These are phyloP conservation scores for Catamblyrhynchus diadema DNA, from an alignment of 2,797 vertebrate genomes.

Conservation along the genomic window DNA sequence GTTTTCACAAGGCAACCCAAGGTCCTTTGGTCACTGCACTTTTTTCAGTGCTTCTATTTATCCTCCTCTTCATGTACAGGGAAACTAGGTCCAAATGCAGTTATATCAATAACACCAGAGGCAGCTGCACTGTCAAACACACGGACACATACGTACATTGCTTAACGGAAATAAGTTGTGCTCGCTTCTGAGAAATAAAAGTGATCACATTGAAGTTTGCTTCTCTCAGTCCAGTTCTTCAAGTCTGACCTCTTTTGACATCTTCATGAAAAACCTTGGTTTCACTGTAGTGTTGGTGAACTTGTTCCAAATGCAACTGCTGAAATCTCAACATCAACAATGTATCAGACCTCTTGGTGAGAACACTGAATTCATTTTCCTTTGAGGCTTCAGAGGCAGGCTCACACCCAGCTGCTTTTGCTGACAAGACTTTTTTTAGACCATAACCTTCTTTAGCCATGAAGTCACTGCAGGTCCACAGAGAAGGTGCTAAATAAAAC, in stretches of 20 bases:
- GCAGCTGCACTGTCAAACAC: background rate
- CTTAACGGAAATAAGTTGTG: background rate
- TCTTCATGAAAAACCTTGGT: background rate
- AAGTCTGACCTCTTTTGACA: background rate
- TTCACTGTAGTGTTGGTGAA: conserved; percentile 34
- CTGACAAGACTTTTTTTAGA: background rate
- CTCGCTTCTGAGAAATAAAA: background rate
- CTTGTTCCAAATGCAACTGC: background rate
- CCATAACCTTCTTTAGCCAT: background rate
- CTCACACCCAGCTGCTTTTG: background rate
- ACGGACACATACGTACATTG: background rate
- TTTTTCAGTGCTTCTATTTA: background rate
- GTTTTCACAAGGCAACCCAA: accelerated
- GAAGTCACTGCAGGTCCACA: background rate
- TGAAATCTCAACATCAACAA: background rate
- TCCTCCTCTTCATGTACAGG: background rate
- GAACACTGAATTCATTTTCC: background rate
- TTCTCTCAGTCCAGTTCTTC: background rate
- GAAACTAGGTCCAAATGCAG: background rate
- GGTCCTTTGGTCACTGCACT: background rate
- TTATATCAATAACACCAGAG: background rate
- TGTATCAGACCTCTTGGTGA: background rate
- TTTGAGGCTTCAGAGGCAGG: background rate
- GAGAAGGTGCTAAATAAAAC: background rate
- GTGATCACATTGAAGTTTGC: background rate